Evolutionary conservation across 2,113 vertebrate genomes (phyloP), one percentile per base, ranked within the genome.

Genomic region (Brachypteracias leptosomus): DNA sequence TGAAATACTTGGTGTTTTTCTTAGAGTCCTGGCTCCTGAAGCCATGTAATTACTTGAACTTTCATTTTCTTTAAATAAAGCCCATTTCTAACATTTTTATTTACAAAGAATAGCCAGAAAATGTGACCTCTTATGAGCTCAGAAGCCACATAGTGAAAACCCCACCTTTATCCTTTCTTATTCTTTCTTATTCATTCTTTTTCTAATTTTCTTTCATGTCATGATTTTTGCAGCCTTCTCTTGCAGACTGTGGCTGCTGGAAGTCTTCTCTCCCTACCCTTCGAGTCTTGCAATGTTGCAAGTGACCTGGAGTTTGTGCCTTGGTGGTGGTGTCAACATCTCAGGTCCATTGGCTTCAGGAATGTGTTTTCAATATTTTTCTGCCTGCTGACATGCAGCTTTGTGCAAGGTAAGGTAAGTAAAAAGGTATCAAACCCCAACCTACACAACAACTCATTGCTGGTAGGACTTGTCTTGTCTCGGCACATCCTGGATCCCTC

Each of bases 11-110:
- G 0, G 1, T 96, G 93, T 87, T 97, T 95, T 96, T 87, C 89
- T 97, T 92, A 76, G 90, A 92, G 62, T 36, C 81, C 84, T 85
- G 91, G 91, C 89, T 95, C 66, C 87, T 40, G 62, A 18, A 94
- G 89, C 89, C 55, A 35, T 89, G 74, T 51, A 94, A 97, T 97
- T 96, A 96, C 87, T 88, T 51, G 78, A 90, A 54, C 57, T 94
- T 94, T 83, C 91, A 93, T 97, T 96, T 96, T 84, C 95, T 95
- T 92, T 92, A 96, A 96, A 96, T 93, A 95, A 94, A 94, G 71
- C 55, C 38, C 44, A 44, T 88, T 83, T 89, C 91, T 95, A 77
- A 31, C 75, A 62, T 67, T 77, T 0, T 0, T 33, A 26, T 76
- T 78, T 38, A 17, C 75, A 61, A 84, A 96, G 92, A 91, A 85